Evolutionary conservation across 2,888 invertebrate species (phyloP).

Genomic region (Polydesmus complanatus): DNA sequence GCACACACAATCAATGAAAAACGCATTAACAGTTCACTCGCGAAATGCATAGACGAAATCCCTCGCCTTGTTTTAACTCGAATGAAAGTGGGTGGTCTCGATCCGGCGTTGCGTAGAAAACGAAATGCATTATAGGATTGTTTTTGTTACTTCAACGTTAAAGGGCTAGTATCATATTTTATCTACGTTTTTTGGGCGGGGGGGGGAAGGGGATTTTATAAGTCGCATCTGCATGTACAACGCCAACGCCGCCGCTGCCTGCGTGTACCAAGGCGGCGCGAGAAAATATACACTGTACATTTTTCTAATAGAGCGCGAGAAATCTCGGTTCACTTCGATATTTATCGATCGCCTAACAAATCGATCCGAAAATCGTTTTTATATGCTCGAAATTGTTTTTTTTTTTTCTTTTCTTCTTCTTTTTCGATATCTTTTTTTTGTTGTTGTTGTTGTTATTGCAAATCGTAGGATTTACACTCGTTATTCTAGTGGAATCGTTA

Average conservation of each 20-base stretch:
- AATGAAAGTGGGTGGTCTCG: not conserved
- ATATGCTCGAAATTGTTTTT: not conserved
- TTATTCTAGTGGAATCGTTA: too few relatives aligned
- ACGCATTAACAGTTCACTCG: not conserved
- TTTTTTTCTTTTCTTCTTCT: not conserved
- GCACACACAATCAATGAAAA: not conserved
- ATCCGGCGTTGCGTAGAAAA: not conserved
- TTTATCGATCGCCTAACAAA: not conserved
- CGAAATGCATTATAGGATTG: not conserved
- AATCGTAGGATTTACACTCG: too few relatives aligned
- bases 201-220: not conserved
- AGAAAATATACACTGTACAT: not conserved
- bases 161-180: not conserved
- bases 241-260: too few relatives aligned
- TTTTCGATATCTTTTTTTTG: not conserved
- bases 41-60: not conserved
- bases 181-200: not conserved
- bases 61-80: not conserved
- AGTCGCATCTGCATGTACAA: not conserved
- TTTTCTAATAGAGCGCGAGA: not conserved
- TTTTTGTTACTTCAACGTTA: not conserved
- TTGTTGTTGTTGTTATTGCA: too few relatives aligned
- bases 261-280: too few relatives aligned
- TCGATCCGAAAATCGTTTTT: not conserved
- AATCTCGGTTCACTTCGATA: not conserved